A percentile compares a stretch with the other conserved stretches of the same genome.
These are phyloP conservation scores for Epicauta chinensis DNA, from an alignment of 1,140 invertebrate species.

Conservation along the genomic window DNA sequence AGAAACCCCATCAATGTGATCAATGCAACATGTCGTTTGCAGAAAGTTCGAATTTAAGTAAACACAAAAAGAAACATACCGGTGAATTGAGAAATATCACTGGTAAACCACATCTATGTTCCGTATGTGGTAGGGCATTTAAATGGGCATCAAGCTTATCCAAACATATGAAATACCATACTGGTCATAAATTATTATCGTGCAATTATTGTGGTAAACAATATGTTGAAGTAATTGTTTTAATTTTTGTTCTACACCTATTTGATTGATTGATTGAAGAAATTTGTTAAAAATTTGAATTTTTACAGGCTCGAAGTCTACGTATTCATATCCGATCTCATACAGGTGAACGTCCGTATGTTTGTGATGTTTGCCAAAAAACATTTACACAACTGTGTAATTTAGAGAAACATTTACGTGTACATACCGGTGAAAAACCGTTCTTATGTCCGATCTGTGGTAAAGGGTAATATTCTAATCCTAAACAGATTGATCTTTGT, in stretches of 20 bases:
- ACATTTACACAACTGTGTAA: slow-evolving; percentile 55
- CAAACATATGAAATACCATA: slow-evolving; percentile 47
- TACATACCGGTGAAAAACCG: slow-evolving; percentile 46
- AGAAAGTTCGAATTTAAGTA: slow-evolving; percentile 46
- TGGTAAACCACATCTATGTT: slow-evolving; percentile 45
- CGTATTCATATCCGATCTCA: slow-evolving; percentile 41
- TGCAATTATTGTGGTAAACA: slow-evolving; percentile 43
- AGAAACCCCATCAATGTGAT: slow-evolving; percentile 46
- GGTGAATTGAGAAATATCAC: slow-evolving; percentile 45
- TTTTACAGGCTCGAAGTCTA: slow-evolving; percentile 37
- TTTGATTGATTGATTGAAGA: too few species aligned
- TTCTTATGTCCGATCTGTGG: slow-evolving; percentile 52
- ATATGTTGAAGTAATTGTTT: slow-evolving; percentile 40
- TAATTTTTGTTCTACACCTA: background rate
- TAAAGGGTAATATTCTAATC: slow-evolving; percentile 36
- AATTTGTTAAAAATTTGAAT: background rate
- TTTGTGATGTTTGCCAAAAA: slow-evolving; percentile 71
- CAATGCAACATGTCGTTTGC: slow-evolving; percentile 49
- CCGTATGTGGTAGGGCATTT: slow-evolving; percentile 43
- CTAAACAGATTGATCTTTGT: background rate
- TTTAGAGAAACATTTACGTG: slow-evolving; percentile 45
- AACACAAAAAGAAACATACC: slow-evolving; percentile 48
- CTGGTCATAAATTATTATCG: slow-evolving; percentile 41
- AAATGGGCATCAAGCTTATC: slow-evolving; percentile 45
- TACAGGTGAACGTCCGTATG: slow-evolving; percentile 47